phyloP scores from a whole-genome alignment of 2,888 invertebrate species.

The Anaspis maculata region DNA sequence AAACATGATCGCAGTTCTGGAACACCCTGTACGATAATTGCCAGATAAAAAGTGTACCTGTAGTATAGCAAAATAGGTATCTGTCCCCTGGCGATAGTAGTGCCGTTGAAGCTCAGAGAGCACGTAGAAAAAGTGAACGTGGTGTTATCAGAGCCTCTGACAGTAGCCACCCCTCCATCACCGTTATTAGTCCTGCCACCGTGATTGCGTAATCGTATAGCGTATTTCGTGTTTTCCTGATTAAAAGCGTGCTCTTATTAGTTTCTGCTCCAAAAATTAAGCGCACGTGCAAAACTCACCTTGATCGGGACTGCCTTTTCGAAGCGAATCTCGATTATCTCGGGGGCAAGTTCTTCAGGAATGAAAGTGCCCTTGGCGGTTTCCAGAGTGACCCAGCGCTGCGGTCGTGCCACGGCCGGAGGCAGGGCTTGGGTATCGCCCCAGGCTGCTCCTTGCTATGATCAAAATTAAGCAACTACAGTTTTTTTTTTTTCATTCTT shows the following conservation, averaged over 20 bases:
- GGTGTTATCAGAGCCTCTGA: conserved; percentile 89
- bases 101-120: conserved; percentile 93
- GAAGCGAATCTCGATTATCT: conserved; percentile 85
- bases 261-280: too few species aligned
- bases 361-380: conserved; percentile 75
- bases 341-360: conserved; percentile 78
- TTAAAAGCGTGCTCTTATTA: conserved; percentile 1
- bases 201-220: conserved; percentile 77
- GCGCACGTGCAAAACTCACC: conserved; percentile 47
- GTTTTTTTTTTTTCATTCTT: too few species aligned
- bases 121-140: conserved; percentile 86
- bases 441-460: too few species aligned
- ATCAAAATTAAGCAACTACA: too few species aligned
- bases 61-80: conserved; percentile 88
- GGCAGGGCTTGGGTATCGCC: too few species aligned
- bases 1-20: too few species aligned
- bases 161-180: conserved; percentile 80
- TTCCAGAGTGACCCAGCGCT: conserved; percentile 85
- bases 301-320: conserved; percentile 79
- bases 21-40: too few species aligned
- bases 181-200: conserved; percentile 92
- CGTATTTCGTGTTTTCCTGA: conserved; percentile 82
- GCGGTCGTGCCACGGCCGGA: too few species aligned
- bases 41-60: too few species aligned
- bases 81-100: conserved; percentile 89